A percentile compares a stretch with the other conserved stretches of the same genome.
Conservation (phyloP, 1,140 invertebrate genomes). For the Mercenaria mercenaria region DNA sequence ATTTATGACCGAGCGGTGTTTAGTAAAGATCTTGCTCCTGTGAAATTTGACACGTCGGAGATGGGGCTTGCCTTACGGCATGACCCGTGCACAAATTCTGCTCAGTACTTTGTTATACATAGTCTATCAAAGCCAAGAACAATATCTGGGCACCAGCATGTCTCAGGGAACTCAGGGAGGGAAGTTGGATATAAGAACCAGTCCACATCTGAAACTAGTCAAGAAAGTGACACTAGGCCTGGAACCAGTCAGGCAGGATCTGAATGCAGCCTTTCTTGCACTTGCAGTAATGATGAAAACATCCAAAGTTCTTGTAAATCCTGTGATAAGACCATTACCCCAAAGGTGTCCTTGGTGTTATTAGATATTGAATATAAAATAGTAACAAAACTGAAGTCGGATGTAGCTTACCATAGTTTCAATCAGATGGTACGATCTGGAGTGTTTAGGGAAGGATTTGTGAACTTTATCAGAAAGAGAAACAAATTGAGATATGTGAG, state of each 20-base stretch:
- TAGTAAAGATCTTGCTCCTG: constrained; percentile 60
- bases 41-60: constrained; percentile 51
- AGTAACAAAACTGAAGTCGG: background rate
- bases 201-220: background rate
- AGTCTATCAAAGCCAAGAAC: background rate
- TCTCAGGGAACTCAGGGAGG: background rate
- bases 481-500: constrained; percentile 6
- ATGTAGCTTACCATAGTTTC: constrained; percentile 44
- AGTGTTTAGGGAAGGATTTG: constrained; percentile 40
- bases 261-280: background rate
- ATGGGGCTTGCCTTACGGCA: constrained; percentile 52
- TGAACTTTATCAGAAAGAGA: constrained; percentile 15
- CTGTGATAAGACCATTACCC: background rate
- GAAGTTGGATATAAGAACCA: background rate
- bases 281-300: background rate
- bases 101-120: constrained; percentile 36
- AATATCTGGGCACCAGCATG: background rate
- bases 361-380: constrained; percentile 11
- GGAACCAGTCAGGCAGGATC: background rate
- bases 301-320: background rate
- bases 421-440: background rate
- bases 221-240: background rate
- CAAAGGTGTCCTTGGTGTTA: constrained; percentile 6
- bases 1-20: constrained; percentile 62
- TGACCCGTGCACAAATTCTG: constrained; percentile 50